Evolutionary conservation across 1,140 invertebrate species (phyloP), one percentile per base, ranked within the genome.

Genomic region (Caerostris darwini): DNA sequence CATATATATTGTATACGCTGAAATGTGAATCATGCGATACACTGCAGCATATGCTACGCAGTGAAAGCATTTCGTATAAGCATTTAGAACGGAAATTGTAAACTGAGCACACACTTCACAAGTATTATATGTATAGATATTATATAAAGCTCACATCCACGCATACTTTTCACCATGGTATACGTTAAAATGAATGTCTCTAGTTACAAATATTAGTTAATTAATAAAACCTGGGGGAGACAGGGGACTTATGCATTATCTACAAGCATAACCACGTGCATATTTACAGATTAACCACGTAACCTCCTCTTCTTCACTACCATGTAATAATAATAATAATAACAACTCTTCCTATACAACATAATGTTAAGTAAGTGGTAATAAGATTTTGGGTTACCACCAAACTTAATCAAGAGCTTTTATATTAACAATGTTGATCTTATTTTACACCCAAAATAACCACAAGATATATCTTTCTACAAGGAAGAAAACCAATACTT

Each of bases 221-320:
- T 81, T 83, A 93, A 86, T 93, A 93, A 93, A 93, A 93, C 6
- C 83, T 19, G 53, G 82, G 58, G 64, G 56, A 64, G 7, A 67
- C 34, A 71, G n/a, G 64, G 58, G 19, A 77, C 19, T 88, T 56
- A 93, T 87, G 92, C 92, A 93, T 53, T 93, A 94, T 94, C 92
- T 94, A 94, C 92, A 94, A 94, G 92, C 92, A 50, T 94, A 89
- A 94, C 81, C 85, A 89, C 71, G 71, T 94, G 92, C 85, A 71
- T 54, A 94, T 94, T 61, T 94, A 94, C 92, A 94, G 8, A 85
- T 17, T 57, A 57, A 57, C 82, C 54, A 81, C 12, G 7, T 17
- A 58, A 5, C 69, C 7, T 71, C 50, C 19, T 3, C 14, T 3
- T 53, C 19, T 8, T 77, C 12, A 14, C 8, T 77, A 50, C 34